Evolutionary conservation across 2,113 vertebrate species (phyloP).

Genomic region (Microcebus lehilahytsara): DNA sequence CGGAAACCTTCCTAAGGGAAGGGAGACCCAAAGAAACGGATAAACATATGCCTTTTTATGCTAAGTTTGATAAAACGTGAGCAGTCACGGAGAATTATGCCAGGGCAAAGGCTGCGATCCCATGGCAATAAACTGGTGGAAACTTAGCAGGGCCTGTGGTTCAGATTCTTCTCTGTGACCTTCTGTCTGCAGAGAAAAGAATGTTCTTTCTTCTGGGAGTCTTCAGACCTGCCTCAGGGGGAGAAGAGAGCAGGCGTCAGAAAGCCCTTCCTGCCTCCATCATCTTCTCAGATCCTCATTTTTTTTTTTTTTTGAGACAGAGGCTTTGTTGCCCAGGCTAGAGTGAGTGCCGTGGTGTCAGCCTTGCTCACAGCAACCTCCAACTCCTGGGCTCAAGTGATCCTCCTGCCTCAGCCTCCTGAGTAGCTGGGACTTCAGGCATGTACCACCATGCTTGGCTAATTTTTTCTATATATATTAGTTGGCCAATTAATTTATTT

Average conservation of each 20-base stretch:
- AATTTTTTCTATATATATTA: too few species aligned
- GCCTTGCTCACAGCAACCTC: too few species aligned
- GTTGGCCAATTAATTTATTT: too few species aligned
- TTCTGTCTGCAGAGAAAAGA: background rate
- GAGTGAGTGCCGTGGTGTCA: too few species aligned
- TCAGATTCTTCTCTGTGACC: background rate
- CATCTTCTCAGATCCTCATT: background rate
- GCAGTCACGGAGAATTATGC: background rate
- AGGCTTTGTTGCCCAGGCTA: too few species aligned
- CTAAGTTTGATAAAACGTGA: background rate
- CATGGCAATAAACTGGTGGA: background rate
- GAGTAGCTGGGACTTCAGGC: too few species aligned
- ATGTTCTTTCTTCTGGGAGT: background rate
- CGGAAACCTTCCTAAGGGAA: background rate
- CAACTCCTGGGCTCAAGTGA: too few species aligned
- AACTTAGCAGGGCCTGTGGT: background rate
- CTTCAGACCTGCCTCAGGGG: too few species aligned
- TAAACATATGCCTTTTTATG: background rate
- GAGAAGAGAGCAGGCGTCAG: background rate
- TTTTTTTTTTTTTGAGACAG: too few species aligned
- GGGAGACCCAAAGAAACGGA: background rate
- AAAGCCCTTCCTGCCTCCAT: background rate
- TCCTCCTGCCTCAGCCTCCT: too few species aligned
- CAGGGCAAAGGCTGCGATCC: background rate
- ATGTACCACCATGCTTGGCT: rapidly evolving